Conservation (phyloP, 2,888 invertebrate species). For the Cheilosia soror region DNA sequence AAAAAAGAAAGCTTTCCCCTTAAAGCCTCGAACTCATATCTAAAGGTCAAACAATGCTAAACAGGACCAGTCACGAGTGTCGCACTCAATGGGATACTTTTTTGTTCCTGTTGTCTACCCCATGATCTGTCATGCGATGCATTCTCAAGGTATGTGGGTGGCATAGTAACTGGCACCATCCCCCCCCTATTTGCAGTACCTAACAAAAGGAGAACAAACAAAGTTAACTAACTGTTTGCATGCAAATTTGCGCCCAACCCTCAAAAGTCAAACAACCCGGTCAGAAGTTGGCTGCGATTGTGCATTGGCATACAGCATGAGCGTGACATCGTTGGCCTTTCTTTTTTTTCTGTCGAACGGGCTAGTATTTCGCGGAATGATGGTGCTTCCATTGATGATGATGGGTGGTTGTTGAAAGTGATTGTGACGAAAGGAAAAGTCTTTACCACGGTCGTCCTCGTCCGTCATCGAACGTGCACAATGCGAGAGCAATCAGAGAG, state of each 20-base stretch:
- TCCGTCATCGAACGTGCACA: constrained; percentile 9
- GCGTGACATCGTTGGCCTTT: constrained; percentile 21
- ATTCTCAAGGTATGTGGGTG: constrained; percentile 33
- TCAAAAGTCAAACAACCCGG: too few relatives aligned
- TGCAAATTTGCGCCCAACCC: constrained; percentile 8
- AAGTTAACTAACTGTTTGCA: constrained; percentile 27
- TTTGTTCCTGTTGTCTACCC: background rate
- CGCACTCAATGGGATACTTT: constrained; percentile 9
- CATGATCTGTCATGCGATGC: constrained; percentile 9
- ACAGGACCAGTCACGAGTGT: constrained; percentile 25
- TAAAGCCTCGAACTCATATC: constrained; percentile 27
- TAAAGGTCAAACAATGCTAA: constrained; percentile 34
- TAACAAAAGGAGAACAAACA: constrained; percentile 16
- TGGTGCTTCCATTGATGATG: background rate
- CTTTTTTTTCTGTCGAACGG: background rate
- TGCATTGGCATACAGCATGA: constrained; percentile 31
- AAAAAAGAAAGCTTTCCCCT: constrained; percentile 18
- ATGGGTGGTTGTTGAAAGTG: background rate
- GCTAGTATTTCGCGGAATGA: background rate
- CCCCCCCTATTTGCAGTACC: background rate
- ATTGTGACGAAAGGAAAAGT: constrained; percentile 41
- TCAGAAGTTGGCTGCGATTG: background rate
- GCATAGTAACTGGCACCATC: constrained; percentile 5
- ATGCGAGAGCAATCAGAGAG: constrained; percentile 23
- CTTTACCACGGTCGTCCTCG: background rate